Evolutionary conservation across 2,888 invertebrate genomes (phyloP).

Genomic region (Cryptocephalus primarius): DNA sequence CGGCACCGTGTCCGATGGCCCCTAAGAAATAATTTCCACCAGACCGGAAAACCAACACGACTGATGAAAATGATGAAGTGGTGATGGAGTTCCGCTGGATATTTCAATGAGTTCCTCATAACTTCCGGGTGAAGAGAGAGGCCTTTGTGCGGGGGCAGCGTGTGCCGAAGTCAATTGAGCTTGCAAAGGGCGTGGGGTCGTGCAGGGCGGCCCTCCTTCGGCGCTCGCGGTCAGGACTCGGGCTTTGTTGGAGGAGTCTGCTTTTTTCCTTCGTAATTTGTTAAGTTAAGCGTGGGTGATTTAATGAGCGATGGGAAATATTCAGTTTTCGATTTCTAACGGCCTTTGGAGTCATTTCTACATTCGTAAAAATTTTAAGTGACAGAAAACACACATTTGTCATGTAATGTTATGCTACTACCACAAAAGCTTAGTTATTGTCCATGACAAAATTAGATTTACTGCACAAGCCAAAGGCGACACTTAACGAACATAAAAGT

Average conservation of each 20-base stretch:
- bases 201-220: slow-evolving; percentile 1
- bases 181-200: slow-evolving; percentile 21
- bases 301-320: slow-evolving; percentile 15
- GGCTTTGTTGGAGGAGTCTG: slow-evolving; percentile 29
- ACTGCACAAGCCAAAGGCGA: no score
- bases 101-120: slow-evolving; percentile 38
- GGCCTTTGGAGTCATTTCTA: no score
- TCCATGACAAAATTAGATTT: no score
- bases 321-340: no score
- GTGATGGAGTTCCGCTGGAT: slow-evolving; percentile 31
- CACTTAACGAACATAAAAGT: no score
- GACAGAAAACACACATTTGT: no score
- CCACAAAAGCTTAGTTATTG: no score
- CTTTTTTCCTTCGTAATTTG: slow-evolving; percentile 7
- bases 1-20: no score
- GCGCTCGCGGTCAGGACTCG: slow-evolving; percentile 17
- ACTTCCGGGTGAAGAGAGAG: slow-evolving; percentile 33
- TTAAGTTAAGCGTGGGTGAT: slow-evolving; percentile 17
- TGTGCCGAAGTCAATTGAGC: slow-evolving; percentile 18
- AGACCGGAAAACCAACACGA: slow-evolving; percentile 24
- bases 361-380: no score
- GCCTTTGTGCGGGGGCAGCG: slow-evolving; percentile 11
- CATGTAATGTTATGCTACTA: no score
- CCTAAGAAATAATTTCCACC: no score
- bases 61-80: slow-evolving; percentile 29